Conservation (phyloP, 2,797 vertebrate genomes). For the Meda fulgida region DNA sequence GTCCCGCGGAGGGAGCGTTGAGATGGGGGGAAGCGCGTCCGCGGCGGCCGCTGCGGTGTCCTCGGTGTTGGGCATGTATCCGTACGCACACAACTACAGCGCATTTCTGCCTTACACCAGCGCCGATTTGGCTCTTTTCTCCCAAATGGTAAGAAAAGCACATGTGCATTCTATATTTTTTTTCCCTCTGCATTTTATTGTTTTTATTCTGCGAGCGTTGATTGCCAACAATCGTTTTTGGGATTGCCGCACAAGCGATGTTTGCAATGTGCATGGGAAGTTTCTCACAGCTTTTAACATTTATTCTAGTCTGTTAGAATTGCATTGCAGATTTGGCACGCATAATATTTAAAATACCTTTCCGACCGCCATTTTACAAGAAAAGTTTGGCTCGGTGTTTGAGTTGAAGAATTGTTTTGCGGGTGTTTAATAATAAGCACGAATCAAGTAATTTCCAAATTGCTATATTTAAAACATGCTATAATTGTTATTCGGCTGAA, state of each 20-base stretch:
- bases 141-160: slow-evolving; percentile 90
- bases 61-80: slow-evolving; percentile 96
- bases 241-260: neutral
- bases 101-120: slow-evolving; percentile 95
- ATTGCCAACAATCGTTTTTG: neutral
- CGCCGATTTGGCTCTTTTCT: slow-evolving; percentile 93
- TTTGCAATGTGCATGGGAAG: neutral
- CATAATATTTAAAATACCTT: neutral
- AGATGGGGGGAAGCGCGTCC: slow-evolving; percentile 84
- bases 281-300: neutral
- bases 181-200: neutral
- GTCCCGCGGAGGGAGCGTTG: slow-evolving; percentile 85
- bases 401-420: neutral
- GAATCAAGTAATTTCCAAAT: neutral
- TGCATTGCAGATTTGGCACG: neutral
- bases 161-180: neutral
- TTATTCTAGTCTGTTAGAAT: neutral
- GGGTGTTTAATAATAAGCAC: neutral
- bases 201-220: neutral
- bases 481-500: neutral
- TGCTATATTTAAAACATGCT: neutral
- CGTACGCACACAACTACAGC: slow-evolving; percentile 94
- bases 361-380: neutral
- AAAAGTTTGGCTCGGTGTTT: slow-evolving; percentile 11
- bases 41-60: slow-evolving; percentile 88